These are phyloP conservation scores for Leuciscus idus DNA, from an alignment of 2,113 vertebrate genomes.

Conservation along the genomic window DNA sequence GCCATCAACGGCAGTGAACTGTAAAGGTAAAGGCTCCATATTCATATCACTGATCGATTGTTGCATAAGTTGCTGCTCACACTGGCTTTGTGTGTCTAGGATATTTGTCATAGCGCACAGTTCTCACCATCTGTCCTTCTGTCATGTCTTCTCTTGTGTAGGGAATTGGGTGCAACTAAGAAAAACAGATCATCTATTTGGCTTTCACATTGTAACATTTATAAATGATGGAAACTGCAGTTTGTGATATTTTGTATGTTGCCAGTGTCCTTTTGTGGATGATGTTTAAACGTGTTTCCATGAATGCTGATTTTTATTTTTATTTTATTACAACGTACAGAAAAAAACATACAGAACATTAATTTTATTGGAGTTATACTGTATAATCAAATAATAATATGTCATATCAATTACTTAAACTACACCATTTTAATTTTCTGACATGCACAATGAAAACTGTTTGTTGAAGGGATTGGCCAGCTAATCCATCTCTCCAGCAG, in stretches of 20 bases:
- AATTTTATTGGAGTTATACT: not conserved
- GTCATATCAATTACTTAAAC: not conserved
- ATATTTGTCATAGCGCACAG: slow-evolving; percentile 24
- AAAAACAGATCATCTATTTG: not conserved
- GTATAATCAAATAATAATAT: not conserved
- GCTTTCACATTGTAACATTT: not conserved
- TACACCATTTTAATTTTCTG: not conserved
- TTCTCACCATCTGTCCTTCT: slow-evolving; percentile 40
- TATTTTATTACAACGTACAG: not conserved
- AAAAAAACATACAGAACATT: not conserved
- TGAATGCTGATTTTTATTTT: not conserved
- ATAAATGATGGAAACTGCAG: not conserved
- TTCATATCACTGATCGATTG: slow-evolving; percentile 34
- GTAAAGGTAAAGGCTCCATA: slow-evolving; percentile 69
- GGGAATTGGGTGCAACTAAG: not conserved
- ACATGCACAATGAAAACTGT: slow-evolving; percentile 15
- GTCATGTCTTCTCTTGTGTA: slow-evolving; percentile 31
- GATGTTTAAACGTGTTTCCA: not conserved
- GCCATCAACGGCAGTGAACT: slow-evolving; percentile 46
- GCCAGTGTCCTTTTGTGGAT: not conserved
- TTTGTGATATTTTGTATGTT: not conserved
- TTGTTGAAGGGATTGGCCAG: slow-evolving; percentile 11
- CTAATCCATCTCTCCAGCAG: slow-evolving; percentile 42
- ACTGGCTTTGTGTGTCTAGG: slow-evolving; percentile 27
- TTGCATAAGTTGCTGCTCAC: slow-evolving; percentile 16